Percentiles rank a stretch among this genome's conserved stretches.
phyloP scores from a whole-genome alignment of 2,113 vertebrate genomes.

The Anhinga rufa region DNA sequence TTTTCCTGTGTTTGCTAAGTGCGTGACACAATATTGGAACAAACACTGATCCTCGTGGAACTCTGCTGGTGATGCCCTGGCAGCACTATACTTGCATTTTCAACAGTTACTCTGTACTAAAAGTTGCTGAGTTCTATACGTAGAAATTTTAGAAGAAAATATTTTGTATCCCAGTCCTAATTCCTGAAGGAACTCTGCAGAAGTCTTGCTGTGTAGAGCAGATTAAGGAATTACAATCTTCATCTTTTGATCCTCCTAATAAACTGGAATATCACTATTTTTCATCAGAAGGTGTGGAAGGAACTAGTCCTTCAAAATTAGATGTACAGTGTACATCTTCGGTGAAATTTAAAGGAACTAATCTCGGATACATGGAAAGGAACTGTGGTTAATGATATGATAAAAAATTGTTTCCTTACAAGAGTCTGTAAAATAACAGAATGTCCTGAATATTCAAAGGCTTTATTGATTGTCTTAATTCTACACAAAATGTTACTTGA shows the following conservation, averaged over 20 bases:
- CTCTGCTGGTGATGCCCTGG: background rate
- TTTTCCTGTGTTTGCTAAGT: background rate
- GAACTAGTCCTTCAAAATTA: background rate
- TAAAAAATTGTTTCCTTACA: background rate
- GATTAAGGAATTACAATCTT: background rate
- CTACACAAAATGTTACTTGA: background rate
- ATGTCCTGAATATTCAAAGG: constrained; percentile 58
- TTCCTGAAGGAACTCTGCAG: background rate
- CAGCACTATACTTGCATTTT: background rate
- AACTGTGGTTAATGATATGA: background rate
- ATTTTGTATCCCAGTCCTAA: background rate
- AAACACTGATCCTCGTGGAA: background rate
- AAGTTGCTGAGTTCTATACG: background rate
- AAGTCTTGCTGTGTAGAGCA: background rate
- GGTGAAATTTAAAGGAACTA: background rate
- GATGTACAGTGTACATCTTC: background rate
- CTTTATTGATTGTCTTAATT: constrained; percentile 24
- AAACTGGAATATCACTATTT: background rate
- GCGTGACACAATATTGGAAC: background rate
- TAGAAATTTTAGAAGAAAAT: background rate
- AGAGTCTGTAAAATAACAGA: constrained; percentile 22
- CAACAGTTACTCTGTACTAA: background rate
- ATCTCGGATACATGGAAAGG: background rate
- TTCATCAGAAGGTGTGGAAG: background rate
- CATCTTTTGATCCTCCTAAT: background rate